Percentiles rank a stretch among this genome's conserved stretches.
phyloP scores from a whole-genome alignment of 2,797 vertebrate genomes.

The Smutsia temminckii region DNA sequence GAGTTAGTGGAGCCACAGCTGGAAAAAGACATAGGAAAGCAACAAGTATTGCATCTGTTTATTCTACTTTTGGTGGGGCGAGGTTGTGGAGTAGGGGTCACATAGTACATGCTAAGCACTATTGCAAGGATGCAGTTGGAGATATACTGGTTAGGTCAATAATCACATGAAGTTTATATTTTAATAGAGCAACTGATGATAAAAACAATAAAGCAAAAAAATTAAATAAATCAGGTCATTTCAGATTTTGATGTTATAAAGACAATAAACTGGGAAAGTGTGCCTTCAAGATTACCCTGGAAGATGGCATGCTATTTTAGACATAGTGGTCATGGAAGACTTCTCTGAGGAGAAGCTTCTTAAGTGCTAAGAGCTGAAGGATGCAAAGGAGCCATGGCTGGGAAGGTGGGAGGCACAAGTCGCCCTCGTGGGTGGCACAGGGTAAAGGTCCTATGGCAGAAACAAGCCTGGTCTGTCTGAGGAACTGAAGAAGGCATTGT shows the following conservation, averaged over 20 bases:
- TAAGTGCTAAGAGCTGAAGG: neutral
- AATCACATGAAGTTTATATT: neutral
- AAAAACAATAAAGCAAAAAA: neutral
- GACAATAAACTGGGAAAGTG: neutral
- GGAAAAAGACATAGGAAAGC: neutral
- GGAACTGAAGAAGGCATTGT: neutral
- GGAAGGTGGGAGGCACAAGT: neutral
- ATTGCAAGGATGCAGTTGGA: neutral
- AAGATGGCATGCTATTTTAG: rapidly evolving
- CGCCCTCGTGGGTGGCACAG: neutral
- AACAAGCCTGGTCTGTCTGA: neutral
- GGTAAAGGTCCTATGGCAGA: neutral
- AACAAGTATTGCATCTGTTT: neutral
- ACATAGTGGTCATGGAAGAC: neutral
- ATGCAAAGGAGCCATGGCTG: neutral
- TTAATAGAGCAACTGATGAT: neutral
- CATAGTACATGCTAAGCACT: neutral
- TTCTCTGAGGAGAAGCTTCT: neutral
- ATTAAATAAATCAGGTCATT: neutral
- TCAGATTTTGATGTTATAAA: neutral
- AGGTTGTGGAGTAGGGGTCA: no score
- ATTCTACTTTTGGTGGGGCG: neutral
- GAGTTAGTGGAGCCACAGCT: neutral
- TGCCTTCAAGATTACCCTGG: neutral
- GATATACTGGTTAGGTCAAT: neutral